Evolutionary conservation across 2,797 vertebrate genomes (phyloP), one percentile per base, ranked within the genome.

Genomic region (Eurystomus glaucurus): DNA sequence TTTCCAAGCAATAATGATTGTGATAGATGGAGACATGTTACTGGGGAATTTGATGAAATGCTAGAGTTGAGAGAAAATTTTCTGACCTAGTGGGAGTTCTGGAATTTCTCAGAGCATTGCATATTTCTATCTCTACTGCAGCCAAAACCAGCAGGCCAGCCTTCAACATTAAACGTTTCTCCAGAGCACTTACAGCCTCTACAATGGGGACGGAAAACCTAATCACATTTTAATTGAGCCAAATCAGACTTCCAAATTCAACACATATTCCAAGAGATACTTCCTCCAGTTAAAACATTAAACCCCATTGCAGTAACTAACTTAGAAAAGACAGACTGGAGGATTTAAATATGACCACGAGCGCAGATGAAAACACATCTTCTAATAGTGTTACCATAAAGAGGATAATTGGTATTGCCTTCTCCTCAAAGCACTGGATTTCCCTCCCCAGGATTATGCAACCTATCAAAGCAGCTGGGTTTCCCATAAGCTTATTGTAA

Each of bases 71-170:
- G 84, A 95, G 83, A 95, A 86, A 89, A n/a, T 4, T 29, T 64
- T 88, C 41, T 90, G 90, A 83, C 93, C 88, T 90, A 72, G 88
- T 90, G 94, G 96, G 96, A 98, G 95, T 95, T 86, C 94, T 97
- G 97, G 96, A 96, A 97, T 97, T 97, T 97, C 89, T 97, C 91
- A 84, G 93, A 95, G 48, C 78, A 41, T 71, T 97, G 90, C 92
- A 86, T 88, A 93, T 90, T 97, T 96, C 33, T 55, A 80, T 77
- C 88, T 70, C 72, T 37, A 10, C 70, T 88, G 43, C 69, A 92
- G 95, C 96, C 96, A 97, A 97, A 89, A 95, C 39, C 95, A 97
- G 94, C 97, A 92, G 77, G 82, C 93, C 92, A 94, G 86, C 50
- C 92, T 95, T 95, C 91, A 88, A 68, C 84, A 90, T 95, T 85